These are phyloP conservation scores for Anser cygnoides DNA, from an alignment of 2,113 vertebrate species.

Conservation along the genomic window DNA sequence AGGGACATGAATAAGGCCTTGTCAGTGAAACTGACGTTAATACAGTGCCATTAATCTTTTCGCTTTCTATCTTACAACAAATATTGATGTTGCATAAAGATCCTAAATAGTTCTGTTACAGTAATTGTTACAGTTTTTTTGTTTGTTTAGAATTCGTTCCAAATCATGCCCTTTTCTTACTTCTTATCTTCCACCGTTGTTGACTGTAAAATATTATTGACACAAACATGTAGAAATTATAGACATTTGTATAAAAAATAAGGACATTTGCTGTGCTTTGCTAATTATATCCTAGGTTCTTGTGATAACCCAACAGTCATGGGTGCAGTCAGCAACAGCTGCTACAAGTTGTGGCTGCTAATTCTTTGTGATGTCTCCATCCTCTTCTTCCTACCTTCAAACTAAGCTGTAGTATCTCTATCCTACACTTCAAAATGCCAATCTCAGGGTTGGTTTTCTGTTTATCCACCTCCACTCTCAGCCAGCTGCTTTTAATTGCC, in stretches of 20 bases:
- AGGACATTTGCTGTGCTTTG: background rate
- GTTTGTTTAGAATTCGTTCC: background rate
- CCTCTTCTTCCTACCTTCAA: background rate
- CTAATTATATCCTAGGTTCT: background rate
- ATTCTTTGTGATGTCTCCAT: background rate
- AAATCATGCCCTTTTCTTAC: background rate
- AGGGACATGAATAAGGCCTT: background rate
- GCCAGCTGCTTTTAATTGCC: background rate
- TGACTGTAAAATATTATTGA: background rate
- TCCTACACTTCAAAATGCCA: background rate
- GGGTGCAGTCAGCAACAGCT: background rate
- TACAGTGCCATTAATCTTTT: background rate
- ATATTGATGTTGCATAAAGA: background rate
- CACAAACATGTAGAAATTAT: background rate
- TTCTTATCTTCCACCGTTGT: background rate
- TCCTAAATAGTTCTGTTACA: background rate
- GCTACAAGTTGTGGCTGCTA: too few species aligned
- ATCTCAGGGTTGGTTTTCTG: background rate
- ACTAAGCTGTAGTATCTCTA: background rate
- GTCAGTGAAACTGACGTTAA: background rate
- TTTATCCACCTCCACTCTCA: background rate
- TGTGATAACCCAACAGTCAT: background rate
- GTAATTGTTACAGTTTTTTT: background rate
- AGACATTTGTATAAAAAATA: background rate
- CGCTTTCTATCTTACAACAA: background rate